phyloP scores from a whole-genome alignment of 1,140 invertebrate genomes.

The Panagrolaimus sp. region DNA sequence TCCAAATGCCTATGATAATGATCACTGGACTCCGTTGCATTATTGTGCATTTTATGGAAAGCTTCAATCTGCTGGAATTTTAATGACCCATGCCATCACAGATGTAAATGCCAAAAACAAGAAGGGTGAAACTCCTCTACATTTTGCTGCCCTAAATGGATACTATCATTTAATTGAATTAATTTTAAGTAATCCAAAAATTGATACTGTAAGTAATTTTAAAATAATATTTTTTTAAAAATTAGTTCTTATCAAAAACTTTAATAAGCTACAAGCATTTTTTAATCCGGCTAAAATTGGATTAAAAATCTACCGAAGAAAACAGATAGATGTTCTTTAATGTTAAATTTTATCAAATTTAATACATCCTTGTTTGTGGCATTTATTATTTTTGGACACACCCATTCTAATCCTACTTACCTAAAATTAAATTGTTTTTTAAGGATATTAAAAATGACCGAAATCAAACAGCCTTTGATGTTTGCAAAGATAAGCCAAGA shows the following conservation, averaged over 20 bases:
- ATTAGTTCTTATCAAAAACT: background rate
- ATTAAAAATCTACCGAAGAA: too few species aligned
- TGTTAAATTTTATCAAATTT: too few species aligned
- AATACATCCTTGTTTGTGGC: too few species aligned
- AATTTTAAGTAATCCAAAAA: slow-evolving; percentile 45
- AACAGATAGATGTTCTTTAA: too few species aligned
- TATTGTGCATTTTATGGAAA: slow-evolving; percentile 53
- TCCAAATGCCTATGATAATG: slow-evolving; percentile 46
- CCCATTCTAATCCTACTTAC: too few species aligned
- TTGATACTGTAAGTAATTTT: slow-evolving; percentile 39
- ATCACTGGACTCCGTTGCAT: slow-evolving; percentile 51
- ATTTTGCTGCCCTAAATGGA: slow-evolving; percentile 52
- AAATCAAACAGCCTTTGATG: slow-evolving; percentile 47
- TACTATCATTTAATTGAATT: slow-evolving; percentile 49
- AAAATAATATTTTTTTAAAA: background rate
- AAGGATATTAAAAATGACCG: slow-evolving; percentile 43
- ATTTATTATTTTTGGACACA: too few species aligned
- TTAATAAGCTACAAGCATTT: background rate
- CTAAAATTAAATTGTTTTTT: slow-evolving; percentile 10
- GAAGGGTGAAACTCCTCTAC: slow-evolving; percentile 48
- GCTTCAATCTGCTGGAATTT: slow-evolving; percentile 34
- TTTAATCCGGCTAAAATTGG: too few species aligned
- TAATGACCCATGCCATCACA: slow-evolving; percentile 37
- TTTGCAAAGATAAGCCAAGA: slow-evolving; percentile 45
- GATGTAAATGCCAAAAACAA: slow-evolving; percentile 48